phyloP scores from a whole-genome alignment of 2,888 invertebrate species.

The Brachyptera risi region DNA sequence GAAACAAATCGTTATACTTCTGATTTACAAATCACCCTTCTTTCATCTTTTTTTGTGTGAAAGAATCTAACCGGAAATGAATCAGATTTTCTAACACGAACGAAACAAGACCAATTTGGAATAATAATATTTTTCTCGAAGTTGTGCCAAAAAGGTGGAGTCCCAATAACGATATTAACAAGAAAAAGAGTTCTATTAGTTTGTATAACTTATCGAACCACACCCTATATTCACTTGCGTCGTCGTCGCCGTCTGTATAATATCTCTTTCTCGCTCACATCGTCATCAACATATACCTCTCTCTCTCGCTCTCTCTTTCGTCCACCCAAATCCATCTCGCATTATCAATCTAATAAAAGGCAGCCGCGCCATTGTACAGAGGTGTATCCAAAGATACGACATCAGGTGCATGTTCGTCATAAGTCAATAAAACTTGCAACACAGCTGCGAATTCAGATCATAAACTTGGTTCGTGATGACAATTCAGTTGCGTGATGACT shows the following conservation, averaged over 20 bases:
- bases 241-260: too few relatives aligned
- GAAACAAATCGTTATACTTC: neutral
- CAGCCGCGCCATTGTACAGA: neutral
- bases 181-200: neutral
- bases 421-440: too few relatives aligned
- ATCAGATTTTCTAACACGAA: neutral
- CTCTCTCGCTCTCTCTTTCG: too few relatives aligned
- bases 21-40: neutral
- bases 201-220: neutral
- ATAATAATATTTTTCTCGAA: neutral
- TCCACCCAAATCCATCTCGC: neutral
- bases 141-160: neutral
- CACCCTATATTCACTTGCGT: neutral
- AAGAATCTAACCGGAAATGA: neutral
- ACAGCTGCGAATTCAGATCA: too few relatives aligned
- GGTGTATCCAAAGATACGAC: too few relatives aligned
- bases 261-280: too few relatives aligned
- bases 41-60: neutral
- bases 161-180: neutral
- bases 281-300: too few relatives aligned
- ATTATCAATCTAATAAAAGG: neutral
- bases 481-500: too few relatives aligned
- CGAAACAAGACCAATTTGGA: neutral
- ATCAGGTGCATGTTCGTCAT: too few relatives aligned
- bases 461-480: too few relatives aligned